Conservation (phyloP, 2,113 vertebrate genomes). For the Sebastes schlegelii region DNA sequence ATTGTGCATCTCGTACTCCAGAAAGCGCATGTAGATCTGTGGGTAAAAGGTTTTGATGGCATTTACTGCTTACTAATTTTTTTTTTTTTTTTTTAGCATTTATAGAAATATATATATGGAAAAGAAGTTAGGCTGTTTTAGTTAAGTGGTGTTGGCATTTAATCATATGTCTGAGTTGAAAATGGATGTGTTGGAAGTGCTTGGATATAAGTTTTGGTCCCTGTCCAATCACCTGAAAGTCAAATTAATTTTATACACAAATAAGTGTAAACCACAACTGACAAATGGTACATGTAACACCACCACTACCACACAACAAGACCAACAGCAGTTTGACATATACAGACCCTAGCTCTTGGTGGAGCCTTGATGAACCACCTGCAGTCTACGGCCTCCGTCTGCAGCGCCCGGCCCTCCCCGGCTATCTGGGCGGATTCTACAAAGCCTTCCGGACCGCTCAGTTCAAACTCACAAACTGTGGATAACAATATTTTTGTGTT, state of each 20-base stretch:
- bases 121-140: too few species aligned
- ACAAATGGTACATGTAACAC: background rate
- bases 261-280: background rate
- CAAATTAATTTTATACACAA: background rate
- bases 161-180: background rate
- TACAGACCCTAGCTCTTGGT: conserved; percentile 90
- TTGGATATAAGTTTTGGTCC: background rate
- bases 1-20: conserved; percentile 99
- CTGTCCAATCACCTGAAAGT: background rate
- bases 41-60: conserved; percentile 12
- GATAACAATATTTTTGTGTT: background rate
- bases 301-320: background rate
- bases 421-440: conserved; percentile 92
- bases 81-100: too few species aligned
- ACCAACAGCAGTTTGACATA: background rate
- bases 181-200: background rate
- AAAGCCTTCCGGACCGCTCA: conserved; percentile 94
- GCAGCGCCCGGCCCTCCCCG: conserved; percentile 88
- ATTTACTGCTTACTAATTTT: too few species aligned
- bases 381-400: conserved; percentile 95
- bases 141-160: too few species aligned
- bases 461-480: conserved; percentile 97
- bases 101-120: too few species aligned
- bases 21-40: conserved; percentile 96
- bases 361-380: conserved; percentile 97